A percentile compares a stretch with the other conserved stretches of the same genome.
These are phyloP conservation scores for Archivesica marissinica DNA, from an alignment of 1,140 invertebrate species.

Conservation along the genomic window DNA sequence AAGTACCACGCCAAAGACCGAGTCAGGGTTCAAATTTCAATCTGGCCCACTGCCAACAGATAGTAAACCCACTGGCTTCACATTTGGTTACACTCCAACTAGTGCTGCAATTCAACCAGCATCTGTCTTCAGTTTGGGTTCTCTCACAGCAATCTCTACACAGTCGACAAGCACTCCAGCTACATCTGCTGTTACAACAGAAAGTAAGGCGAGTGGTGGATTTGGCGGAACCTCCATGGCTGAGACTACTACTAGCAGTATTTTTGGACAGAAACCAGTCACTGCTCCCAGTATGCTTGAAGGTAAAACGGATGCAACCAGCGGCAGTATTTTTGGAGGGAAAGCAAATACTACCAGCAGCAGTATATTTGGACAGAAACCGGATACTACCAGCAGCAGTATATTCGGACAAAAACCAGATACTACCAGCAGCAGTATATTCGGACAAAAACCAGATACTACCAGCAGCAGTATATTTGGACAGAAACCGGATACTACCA, in stretches of 20 bases:
- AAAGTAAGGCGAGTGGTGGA: conserved; percentile 42
- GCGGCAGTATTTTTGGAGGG: conserved; percentile 29
- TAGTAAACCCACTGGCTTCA: conserved; percentile 48
- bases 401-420: too few relatives aligned
- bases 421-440: too few relatives aligned
- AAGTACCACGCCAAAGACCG: neutral
- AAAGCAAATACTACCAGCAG: conserved; percentile 23
- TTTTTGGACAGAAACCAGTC: neutral
- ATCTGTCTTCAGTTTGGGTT: conserved; percentile 27
- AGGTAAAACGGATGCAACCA: neutral
- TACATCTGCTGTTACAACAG: conserved; percentile 33
- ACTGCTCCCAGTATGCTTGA: conserved; percentile 12
- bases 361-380: neutral
- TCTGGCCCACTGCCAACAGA: conserved; percentile 11
- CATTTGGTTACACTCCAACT: conserved; percentile 37
- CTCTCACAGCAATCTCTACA: conserved; percentile 1
- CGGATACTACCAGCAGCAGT: neutral
- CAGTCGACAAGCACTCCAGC: neutral
- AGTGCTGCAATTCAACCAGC: neutral
- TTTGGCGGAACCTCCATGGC: conserved; percentile 51
- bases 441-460: too few relatives aligned
- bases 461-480: too few relatives aligned
- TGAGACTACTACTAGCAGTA: neutral
- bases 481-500: too few relatives aligned
- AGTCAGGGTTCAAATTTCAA: conserved; percentile 22